Evolutionary conservation across 1,140 invertebrate species (phyloP), one percentile per base, ranked within the genome.

Genomic region (Lordiphosa clarofinis): DNA sequence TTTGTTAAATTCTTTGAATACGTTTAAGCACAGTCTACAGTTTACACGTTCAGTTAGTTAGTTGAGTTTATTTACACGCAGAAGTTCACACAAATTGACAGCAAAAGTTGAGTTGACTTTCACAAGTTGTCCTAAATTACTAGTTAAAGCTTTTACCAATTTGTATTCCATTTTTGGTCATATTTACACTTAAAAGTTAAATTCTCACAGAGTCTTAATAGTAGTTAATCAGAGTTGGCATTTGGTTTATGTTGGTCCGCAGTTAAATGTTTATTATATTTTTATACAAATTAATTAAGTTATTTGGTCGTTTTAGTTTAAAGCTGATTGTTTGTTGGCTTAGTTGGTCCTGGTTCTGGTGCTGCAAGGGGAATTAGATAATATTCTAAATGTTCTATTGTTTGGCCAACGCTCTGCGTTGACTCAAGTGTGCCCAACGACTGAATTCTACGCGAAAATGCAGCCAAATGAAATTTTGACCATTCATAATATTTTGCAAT

Each of bases 141-240:
- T 84, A 82, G 42, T 82, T 82, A 82, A 82, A 82, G 78, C 78
- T 84, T 82, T 82, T 69, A 82, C 76, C 76, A 82, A 82, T 62
- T 53, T 54, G 52, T 59, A 44, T 53, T 53, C 38, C 35, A 37
- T 42, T 24, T 7, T 54, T 37, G 38, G 37, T 35, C 24, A 36
- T 43, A 78, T 82, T 40, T 84, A 82, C 78, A 76, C 78, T 82
- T 82, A 82, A 36, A 40, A 9, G 33, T 21, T 38, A 57, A 44
- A 54, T 47, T 62, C 49, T 65, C 49, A 62, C 62, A 48, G 64
- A 21, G 39, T 40, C 55, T 46, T 31, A 31, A 8, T 50, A 11
- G 37, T 35, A 57, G 39, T 43, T 57, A 46, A 24, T 42, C 33
- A 15, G 6, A 28, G 11, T 54, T 21, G 28, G 28, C 28, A 31